Conservation (phyloP, 2,888 invertebrate species). For the Pachydiplax longipennis region DNA sequence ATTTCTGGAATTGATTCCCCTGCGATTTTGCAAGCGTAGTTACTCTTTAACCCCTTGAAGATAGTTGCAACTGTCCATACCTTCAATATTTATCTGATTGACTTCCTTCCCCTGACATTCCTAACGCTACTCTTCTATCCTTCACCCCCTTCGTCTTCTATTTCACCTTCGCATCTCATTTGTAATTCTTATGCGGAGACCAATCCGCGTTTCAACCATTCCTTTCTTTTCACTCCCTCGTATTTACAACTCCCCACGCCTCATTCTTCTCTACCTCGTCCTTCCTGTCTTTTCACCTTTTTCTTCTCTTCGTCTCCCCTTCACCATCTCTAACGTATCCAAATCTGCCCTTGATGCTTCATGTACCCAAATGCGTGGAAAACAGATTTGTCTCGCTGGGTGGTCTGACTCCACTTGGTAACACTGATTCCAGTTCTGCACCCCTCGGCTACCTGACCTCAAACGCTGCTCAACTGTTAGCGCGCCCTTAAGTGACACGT, state of each 20-base stretch:
- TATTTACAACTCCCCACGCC: background rate
- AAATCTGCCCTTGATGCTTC: conserved; percentile 22
- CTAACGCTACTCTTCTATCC: background rate
- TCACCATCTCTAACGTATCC: background rate
- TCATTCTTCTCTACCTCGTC: background rate
- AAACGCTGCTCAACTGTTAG: background rate
- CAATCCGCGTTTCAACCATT: background rate
- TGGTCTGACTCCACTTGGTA: conserved; percentile 1
- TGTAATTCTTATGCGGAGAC: background rate
- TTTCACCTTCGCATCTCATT: background rate
- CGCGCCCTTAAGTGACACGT: background rate
- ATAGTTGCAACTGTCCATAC: too few relatives aligned
- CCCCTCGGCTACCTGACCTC: background rate
- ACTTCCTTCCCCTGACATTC: too few relatives aligned
- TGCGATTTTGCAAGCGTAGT: too few relatives aligned
- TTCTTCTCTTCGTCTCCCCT: background rate
- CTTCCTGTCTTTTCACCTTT: background rate
- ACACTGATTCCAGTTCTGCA: conserved; percentile 1
- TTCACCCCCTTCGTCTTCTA: background rate
- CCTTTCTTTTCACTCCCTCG: background rate
- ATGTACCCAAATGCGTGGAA: conserved; percentile 17
- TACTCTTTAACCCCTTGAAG: too few relatives aligned
- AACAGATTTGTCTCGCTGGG: conserved; percentile 38
- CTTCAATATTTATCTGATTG: too few relatives aligned
- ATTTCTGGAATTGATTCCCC: too few relatives aligned